Evolutionary conservation across 2,797 vertebrate genomes (phyloP), one percentile per base, ranked within the genome.

Genomic region (Clarias laeviceps): DNA sequence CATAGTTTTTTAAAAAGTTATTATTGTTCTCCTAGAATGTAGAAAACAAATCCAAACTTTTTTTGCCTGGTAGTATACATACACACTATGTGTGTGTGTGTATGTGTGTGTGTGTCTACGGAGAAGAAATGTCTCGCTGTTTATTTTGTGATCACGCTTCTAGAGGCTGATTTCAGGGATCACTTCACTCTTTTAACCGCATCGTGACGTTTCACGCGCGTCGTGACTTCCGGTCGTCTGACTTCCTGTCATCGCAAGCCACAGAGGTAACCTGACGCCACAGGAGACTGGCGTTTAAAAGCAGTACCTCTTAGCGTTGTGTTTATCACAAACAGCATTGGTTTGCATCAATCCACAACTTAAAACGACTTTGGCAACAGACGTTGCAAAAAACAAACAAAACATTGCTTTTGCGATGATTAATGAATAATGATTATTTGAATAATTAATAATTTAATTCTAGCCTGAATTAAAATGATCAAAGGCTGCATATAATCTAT

Each of bases 221-320:
- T 87, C 86, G 86, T 87, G 86, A 87, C 82, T 76, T 72, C 77
- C 50, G 37, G 76, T 74, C 50, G 77, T 14, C 82, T 81, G 77
- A 84, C 62, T 87, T 87, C 86, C 86, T 80, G 86, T 59, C 77
- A 68, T 80, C 45, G 17, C 24, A 2, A 65, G 24, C 45, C 62
- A 0, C 4, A 17, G 45, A 9, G 56, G 85, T 83, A 86, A 86
- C 45, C 6, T 64, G 65, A 83, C 8, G 9, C 20, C 27, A 0
- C 5, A 14, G 22, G 3, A 61, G 6, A 5, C 24, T n/a, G 34
- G 17, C 24, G n/a, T 50, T 74, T 29, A 24, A 4, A 14, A 32
- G 24, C 20, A 2, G 18, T 20, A 32, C 81, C 6, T 66, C 20
- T 34, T 22, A 59, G 73, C 3, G 27, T 29, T 64, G 5, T 27